These are phyloP conservation scores for Athetis lepigone DNA, from an alignment of 2,888 invertebrate genomes.

Conservation along the genomic window DNA sequence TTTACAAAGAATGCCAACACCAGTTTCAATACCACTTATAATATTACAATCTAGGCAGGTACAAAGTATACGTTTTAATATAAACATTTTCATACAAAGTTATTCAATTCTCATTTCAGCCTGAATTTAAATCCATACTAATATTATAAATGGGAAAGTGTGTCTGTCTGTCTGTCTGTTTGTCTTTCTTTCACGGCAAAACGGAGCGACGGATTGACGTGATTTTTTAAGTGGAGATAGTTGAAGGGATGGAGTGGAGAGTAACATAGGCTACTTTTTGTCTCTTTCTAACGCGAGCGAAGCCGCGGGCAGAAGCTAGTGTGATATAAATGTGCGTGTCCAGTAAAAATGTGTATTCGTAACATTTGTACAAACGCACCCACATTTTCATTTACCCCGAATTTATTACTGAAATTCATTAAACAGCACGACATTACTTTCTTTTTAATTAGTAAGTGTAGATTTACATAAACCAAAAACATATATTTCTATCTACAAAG, in stretches of 20 bases:
- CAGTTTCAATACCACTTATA: neutral
- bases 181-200: too few species aligned
- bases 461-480: neutral
- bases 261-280: too few species aligned
- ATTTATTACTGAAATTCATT: constrained; percentile 32
- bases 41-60: constrained; percentile 7
- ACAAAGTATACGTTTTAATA: constrained; percentile 5
- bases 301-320: too few species aligned
- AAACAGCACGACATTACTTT: constrained; percentile 13
- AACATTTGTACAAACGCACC: constrained; percentile 42
- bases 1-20: neutral
- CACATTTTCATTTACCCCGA: constrained; percentile 35
- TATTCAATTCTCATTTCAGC: neutral
- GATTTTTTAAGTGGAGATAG: too few species aligned
- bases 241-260: too few species aligned
- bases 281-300: too few species aligned
- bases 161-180: too few species aligned
- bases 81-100: constrained; percentile 2
- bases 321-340: constrained; percentile 39
- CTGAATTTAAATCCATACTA: constrained; percentile 34
- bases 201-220: too few species aligned
- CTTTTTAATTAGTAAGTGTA: neutral
- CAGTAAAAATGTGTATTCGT: constrained; percentile 13
- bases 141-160: too few species aligned
- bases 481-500: neutral